phyloP scores from a whole-genome alignment of 92 coral and sea anemone genomes.

The Porites cylindrica region DNA sequence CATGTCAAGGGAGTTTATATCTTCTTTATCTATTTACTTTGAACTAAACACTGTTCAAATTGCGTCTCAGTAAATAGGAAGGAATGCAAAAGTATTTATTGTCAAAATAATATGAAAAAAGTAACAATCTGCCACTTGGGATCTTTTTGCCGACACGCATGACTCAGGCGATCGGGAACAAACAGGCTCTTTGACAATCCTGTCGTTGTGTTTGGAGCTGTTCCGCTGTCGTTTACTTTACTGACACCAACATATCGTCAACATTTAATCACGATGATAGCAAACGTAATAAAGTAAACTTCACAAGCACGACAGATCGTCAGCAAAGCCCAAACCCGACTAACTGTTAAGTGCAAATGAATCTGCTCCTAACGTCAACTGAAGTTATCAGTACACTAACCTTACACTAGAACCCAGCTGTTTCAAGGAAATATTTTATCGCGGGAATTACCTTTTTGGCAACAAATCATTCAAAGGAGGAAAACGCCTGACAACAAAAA shows the following conservation, averaged over 20 bases:
- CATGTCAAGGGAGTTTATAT: background rate
- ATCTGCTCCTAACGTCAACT: background rate
- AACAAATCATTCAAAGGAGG: background rate
- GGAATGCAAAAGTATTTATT: background rate
- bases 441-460: background rate
- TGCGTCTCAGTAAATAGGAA: background rate
- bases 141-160: background rate
- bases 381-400: background rate
- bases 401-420: background rate
- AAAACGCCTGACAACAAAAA: background rate
- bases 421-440: background rate
- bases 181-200: background rate
- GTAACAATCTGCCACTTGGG: background rate
- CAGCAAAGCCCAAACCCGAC: background rate
- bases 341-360: background rate
- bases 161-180: background rate
- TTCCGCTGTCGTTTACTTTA: background rate
- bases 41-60: background rate
- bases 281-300: constrained; percentile 25
- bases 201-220: no score
- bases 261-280: constrained; percentile 29
- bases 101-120: background rate
- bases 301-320: background rate
- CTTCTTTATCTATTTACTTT: background rate
- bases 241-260: constrained; percentile 18